Percentiles rank a stretch among this genome's conserved stretches.
Evolutionary conservation across 35 echinoderm and acorn worm genomes (phyloP).

Genomic region (Holothuria glaberrima): DNA sequence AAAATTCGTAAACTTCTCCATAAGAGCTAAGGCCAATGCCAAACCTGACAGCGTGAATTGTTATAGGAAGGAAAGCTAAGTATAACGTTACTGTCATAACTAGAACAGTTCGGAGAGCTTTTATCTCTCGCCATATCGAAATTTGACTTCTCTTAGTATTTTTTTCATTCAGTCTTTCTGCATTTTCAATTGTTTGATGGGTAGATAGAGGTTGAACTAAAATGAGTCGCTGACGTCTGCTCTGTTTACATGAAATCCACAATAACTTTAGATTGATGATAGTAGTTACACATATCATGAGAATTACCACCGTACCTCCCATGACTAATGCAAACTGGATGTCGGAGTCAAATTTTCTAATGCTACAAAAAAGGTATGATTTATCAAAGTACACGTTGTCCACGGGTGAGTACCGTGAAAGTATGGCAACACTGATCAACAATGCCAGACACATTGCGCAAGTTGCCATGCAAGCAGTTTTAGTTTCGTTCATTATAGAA

Average conservation of each 20-base stretch:
- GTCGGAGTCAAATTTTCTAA: not conserved
- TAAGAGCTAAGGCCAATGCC: not conserved
- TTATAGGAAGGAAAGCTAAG: slow-evolving; percentile 9
- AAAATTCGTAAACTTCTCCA: slow-evolving; percentile 22
- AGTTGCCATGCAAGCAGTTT: not conserved
- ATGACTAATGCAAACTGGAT: slow-evolving; percentile 23
- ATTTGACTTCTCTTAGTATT: not conserved
- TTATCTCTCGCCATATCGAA: slow-evolving; percentile 28
- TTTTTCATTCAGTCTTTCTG: no score
- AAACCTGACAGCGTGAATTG: not conserved
- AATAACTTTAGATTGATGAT: slow-evolving; percentile 16
- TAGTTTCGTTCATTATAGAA: not conserved
- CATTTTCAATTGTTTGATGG: not conserved
- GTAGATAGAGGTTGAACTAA: not conserved
- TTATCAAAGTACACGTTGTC: slow-evolving; percentile 31
- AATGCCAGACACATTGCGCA: not conserved
- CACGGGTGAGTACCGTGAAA: not conserved
- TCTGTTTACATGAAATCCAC: not conserved
- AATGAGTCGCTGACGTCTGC: slow-evolving; percentile 18
- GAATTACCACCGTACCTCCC: not conserved
- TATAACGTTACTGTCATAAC: slow-evolving; percentile 7
- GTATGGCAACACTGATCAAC: not conserved
- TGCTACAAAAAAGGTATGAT: slow-evolving; percentile 9
- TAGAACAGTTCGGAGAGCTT: slow-evolving; percentile 39
- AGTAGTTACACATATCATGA: not conserved